phyloP scores from a whole-genome alignment of 2,888 invertebrate genomes.

The Drosophila lutescens region DNA sequence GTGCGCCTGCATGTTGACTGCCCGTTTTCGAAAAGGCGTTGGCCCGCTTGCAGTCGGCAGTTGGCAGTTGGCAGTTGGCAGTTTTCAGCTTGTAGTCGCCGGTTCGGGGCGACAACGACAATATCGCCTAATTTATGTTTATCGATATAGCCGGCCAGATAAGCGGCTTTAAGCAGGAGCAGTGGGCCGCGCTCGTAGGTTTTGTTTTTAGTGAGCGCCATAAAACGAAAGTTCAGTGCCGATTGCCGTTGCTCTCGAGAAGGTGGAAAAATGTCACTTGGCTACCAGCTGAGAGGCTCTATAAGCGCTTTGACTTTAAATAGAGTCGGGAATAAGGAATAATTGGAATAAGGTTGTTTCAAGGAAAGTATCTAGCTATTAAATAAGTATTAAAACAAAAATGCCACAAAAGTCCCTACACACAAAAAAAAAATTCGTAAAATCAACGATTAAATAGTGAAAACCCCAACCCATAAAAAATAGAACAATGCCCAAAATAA shows the following conservation, averaged over 20 bases:
- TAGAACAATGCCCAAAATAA: too few relatives aligned
- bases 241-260: constrained; percentile 27
- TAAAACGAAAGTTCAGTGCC: constrained; percentile 55
- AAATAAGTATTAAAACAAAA: too few relatives aligned
- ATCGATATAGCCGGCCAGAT: constrained; percentile 73
- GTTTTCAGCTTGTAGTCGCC: constrained; percentile 36
- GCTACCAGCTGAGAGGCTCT: constrained; percentile 29
- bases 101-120: constrained; percentile 58
- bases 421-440: too few relatives aligned
- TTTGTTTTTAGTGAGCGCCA: constrained; percentile 66
- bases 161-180: constrained; percentile 59
- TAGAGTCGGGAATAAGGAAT: too few relatives aligned
- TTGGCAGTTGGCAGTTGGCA: constrained; percentile 23
- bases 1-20: constrained; percentile 76
- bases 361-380: too few relatives aligned
- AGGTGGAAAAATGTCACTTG: constrained; percentile 29
- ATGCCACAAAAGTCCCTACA: too few relatives aligned
- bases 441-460: too few relatives aligned
- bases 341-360: too few relatives aligned
- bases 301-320: background rate
- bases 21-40: constrained; percentile 35
- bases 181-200: constrained; percentile 69
- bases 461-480: too few relatives aligned
- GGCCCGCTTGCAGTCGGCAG: constrained; percentile 30
- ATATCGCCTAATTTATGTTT: constrained; percentile 78